Evolutionary conservation across 2,113 vertebrate species (phyloP).

Genomic region (Brienomyrus longianalis): DNA sequence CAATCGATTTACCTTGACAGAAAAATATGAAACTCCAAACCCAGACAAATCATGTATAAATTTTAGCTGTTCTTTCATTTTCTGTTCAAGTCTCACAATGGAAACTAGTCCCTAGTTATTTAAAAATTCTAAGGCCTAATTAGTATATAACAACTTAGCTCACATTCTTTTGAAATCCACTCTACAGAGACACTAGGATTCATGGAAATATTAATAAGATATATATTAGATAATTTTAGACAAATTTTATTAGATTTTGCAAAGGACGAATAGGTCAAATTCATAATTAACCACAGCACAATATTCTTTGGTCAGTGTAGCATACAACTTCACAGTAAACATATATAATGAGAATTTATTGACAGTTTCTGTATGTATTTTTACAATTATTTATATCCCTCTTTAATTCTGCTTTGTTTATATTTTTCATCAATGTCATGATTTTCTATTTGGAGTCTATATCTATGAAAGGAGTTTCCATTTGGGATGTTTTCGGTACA

Average conservation of each 20-base stretch:
- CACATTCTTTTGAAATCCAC: neutral
- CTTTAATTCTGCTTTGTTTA: too few species aligned
- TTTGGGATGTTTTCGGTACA: neutral
- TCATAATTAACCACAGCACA: neutral
- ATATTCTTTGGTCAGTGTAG: neutral
- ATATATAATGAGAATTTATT: neutral
- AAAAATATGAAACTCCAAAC: conserved; percentile 50
- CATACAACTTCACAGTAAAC: neutral
- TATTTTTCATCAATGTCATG: too few species aligned
- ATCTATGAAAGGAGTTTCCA: neutral
- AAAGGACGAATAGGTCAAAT: neutral
- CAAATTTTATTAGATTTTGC: neutral
- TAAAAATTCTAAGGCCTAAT: neutral
- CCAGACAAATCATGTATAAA: conserved; percentile 82
- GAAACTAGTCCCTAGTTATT: neutral
- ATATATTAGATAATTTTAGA: neutral
- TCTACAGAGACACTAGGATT: neutral
- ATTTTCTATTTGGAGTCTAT: neutral
- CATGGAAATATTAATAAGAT: neutral
- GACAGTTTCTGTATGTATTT: neutral
- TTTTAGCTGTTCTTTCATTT: conserved; percentile 14
- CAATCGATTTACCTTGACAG: conserved; percentile 60
- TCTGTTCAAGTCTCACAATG: neutral
- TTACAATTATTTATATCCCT: neutral
- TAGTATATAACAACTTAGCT: neutral